Percentiles rank a stretch among this genome's conserved stretches.
These are phyloP conservation scores for Lepus timidus DNA, from an alignment of 2,113 vertebrate genomes.

Conservation along the genomic window DNA sequence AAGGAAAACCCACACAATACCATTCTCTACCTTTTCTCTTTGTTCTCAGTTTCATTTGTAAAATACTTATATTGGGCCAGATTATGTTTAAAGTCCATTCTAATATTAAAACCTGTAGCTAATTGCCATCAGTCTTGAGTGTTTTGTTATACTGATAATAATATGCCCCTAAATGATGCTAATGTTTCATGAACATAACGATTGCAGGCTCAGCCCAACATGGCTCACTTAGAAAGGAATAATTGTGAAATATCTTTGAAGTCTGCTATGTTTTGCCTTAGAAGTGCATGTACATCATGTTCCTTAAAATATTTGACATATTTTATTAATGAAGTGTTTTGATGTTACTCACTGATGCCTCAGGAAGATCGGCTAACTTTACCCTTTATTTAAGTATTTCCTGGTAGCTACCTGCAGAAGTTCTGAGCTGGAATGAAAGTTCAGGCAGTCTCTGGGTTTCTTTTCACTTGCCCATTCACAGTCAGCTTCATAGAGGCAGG, in stretches of 20 bases:
- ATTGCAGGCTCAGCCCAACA: not conserved
- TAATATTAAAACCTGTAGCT: not conserved
- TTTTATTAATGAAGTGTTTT: not conserved
- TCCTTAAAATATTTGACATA: not conserved
- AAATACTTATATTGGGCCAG: not conserved
- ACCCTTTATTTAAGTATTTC: not conserved
- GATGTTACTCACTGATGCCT: not conserved
- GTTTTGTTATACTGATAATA: not conserved
- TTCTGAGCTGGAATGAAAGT: not conserved
- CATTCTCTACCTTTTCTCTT: not conserved
- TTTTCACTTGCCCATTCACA: not conserved
- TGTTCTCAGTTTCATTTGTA: not conserved
- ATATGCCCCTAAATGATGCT: not conserved
- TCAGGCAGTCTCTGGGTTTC: not conserved
- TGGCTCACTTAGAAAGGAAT: not conserved
- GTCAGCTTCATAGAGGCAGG: not conserved
- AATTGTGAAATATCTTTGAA: not conserved
- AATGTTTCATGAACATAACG: not conserved
- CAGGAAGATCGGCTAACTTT: not conserved
- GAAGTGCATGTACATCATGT: not conserved
- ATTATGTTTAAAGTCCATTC: not conserved
- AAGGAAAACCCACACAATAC: not conserved
- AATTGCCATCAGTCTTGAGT: not conserved
- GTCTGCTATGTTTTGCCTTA: not conserved
- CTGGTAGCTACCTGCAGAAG: not conserved